Conservation (phyloP, 2,113 vertebrate species). For the Narcine bancroftii region DNA sequence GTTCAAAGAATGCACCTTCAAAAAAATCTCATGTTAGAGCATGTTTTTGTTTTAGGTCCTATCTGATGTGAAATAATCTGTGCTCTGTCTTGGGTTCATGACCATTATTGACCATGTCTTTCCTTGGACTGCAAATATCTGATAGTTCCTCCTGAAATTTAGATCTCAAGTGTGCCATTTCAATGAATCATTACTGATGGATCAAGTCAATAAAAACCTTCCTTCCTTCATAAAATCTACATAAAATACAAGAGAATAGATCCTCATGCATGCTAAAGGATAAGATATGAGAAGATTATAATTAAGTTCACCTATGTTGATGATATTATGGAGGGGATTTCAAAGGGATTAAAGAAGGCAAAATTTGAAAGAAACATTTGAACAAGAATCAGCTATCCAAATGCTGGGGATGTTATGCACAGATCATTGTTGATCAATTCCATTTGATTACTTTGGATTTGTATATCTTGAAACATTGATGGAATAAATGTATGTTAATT, state of each 20-base stretch:
- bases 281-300: background rate
- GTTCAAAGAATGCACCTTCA: background rate
- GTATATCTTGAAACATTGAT: background rate
- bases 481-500: background rate
- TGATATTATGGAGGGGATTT: background rate
- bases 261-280: background rate
- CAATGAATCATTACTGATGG: no score
- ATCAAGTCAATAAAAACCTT: no score
- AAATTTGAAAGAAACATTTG: background rate
- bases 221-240: background rate
- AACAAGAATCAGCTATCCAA: background rate
- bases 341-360: background rate
- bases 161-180: no score
- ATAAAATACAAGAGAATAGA: background rate
- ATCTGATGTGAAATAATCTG: background rate
- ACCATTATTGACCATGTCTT: no score
- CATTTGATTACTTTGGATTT: background rate
- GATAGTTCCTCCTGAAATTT: no score
- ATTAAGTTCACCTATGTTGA: background rate
- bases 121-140: no score
- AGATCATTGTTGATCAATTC: background rate
- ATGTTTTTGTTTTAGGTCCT: background rate
- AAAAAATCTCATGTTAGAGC: background rate
- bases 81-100: background rate
- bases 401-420: background rate